Base-by-base conservation (phyloP, 2,113 vertebrate species). In the Orthonyx spaldingii region DNA sequence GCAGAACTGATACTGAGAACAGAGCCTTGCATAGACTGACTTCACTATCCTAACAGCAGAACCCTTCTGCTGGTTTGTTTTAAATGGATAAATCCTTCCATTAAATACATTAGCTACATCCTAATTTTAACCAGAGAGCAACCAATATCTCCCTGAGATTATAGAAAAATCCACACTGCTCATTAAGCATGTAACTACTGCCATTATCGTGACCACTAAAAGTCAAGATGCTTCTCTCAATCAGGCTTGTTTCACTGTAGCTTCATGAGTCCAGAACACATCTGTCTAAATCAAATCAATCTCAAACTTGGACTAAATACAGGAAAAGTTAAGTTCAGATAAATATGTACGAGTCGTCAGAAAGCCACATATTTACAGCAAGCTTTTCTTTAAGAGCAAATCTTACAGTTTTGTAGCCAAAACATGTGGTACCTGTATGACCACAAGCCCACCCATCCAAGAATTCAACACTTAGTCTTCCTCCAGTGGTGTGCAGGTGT, bases 1-100 rank as follows among this genome's bases (percentile, higher is more conserved):
- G 20, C 55, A 44, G 33, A 64, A 66, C 4, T 20, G 18, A 53
- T 11, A n/a, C 6, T 19, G 28, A 68, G 3, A 83, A 33, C 9
- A 42, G 11, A 60, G 42, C 11, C 61, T 52, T 65, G 33, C 72
- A 53, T 1, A 87, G 33, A 42, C 30, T 0, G 0, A 35, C 33
- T 52, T 68, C 44, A 56, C 17, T 12, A 19, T 30, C 12, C 32
- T 33, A 27, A 49, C 26, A 75, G 49, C 18, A 80, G 41, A 84
- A 84, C 2, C 1, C 6, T 13, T 41, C 19, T 56, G 41, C 24
- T 52, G 14, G 6, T 60, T 88, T 78, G 23, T 49, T 84, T 77
- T 23, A 64, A 70, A 79, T 8, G 0, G 21, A 44, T 32, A 84
- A 41, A 70, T 33, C 35, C 39, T 63, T 77, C 19, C 15, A 35